Evolutionary conservation across 30 jellyfish, hydroid and myxozoan species (phyloP).

Genomic region (Aurelia aurita complex sp. Pacific): DNA sequence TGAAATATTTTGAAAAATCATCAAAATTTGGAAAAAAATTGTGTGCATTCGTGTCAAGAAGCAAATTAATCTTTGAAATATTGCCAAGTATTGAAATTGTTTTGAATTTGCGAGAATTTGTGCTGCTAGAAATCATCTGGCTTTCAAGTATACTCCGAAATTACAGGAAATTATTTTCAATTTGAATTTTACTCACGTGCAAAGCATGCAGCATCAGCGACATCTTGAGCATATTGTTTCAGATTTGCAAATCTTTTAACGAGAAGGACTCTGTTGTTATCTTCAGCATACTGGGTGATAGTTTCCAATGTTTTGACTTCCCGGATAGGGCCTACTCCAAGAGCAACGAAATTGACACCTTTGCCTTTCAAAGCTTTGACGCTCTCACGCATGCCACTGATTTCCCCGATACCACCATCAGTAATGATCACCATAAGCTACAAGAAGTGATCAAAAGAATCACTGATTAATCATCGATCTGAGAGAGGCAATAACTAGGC

Average conservation of each 20-base stretch:
- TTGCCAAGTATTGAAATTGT: no score
- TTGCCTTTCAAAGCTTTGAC: constrained; percentile 52
- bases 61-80: no score
- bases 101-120: no score
- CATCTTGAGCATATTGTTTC: constrained; percentile 81
- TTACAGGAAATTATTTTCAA: no score
- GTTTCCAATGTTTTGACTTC: constrained; percentile 63
- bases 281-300: constrained; percentile 61
- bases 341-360: constrained; percentile 80
- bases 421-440: constrained; percentile 70
- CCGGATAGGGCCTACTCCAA: constrained; percentile 78
- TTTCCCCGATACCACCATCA: constrained; percentile 70
- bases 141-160: no score
- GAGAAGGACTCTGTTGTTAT: constrained; percentile 68
- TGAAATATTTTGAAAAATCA: no score
- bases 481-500: not conserved
- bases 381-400: constrained; percentile 69
- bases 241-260: constrained; percentile 59
- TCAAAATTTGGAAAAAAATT: no score
- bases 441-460: not conserved
- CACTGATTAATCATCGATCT: not conserved
- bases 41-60: no score
- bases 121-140: no score
- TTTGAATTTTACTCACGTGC: constrained; percentile 54
- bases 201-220: constrained; percentile 84